Percentiles rank a stretch among this genome's conserved stretches.
These are phyloP conservation scores for Athalia cordata DNA, from an alignment of 2,888 invertebrate genomes.

Conservation along the genomic window DNA sequence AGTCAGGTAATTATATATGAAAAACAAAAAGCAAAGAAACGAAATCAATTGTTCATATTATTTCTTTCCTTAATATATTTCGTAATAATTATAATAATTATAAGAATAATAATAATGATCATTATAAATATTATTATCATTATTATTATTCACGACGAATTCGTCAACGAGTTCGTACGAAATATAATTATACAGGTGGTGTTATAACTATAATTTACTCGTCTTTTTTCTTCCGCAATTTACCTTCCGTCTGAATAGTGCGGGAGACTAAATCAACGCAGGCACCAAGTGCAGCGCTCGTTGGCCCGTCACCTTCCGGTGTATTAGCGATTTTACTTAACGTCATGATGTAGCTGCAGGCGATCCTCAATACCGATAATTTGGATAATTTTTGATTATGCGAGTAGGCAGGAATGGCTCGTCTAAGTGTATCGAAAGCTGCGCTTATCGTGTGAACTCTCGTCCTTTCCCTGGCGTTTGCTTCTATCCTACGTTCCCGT, in stretches of 20 bases:
- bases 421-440: slow-evolving; percentile 92
- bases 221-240: slow-evolving; percentile 89
- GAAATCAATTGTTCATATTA: background rate
- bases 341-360: slow-evolving; percentile 94
- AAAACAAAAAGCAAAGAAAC: slow-evolving; percentile 18
- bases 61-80: background rate
- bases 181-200: too few species aligned
- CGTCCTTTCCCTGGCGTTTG: slow-evolving; percentile 94
- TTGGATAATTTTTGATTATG: slow-evolving; percentile 96
- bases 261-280: slow-evolving; percentile 93
- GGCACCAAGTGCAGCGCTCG: slow-evolving; percentile 79
- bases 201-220: slow-evolving; percentile 72
- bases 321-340: slow-evolving; percentile 82
- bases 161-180: too few species aligned
- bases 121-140: too few species aligned
- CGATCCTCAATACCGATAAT: slow-evolving; percentile 92
- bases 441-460: slow-evolving; percentile 97
- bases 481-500: slow-evolving; percentile 92
- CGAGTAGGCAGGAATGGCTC: slow-evolving; percentile 91
- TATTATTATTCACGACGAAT: too few species aligned
- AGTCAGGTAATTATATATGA: slow-evolving; percentile 39
- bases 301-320: slow-evolving; percentile 77
- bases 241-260: slow-evolving; percentile 94
- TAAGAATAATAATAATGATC: too few species aligned
- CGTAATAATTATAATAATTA: background rate